These are phyloP conservation scores for Gnatocerus cornutus DNA, from an alignment of 2,888 invertebrate species.

Conservation along the genomic window DNA sequence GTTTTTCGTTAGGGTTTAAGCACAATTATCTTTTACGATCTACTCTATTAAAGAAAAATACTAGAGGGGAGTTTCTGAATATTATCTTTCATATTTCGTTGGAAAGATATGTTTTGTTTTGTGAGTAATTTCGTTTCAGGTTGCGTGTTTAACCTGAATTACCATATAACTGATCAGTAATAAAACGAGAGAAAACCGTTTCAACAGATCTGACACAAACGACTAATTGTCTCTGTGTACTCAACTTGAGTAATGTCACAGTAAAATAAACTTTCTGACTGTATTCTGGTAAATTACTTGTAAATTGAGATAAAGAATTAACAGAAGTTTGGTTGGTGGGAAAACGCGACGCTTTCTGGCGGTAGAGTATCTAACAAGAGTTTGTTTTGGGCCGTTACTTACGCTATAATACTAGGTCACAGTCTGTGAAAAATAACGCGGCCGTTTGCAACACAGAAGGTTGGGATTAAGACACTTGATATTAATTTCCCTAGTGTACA, in stretches of 20 bases:
- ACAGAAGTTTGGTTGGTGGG: slow-evolving; percentile 56
- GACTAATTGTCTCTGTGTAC: slow-evolving; percentile 31
- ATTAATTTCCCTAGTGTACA: slow-evolving; percentile 72
- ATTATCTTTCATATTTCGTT: slow-evolving; percentile 35
- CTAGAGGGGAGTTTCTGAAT: slow-evolving; percentile 28
- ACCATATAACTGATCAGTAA: background rate
- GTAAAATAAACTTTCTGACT: slow-evolving; percentile 37
- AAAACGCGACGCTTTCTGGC: slow-evolving; percentile 53
- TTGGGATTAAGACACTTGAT: slow-evolving; percentile 72
- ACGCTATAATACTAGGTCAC: slow-evolving; percentile 69
- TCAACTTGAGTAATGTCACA: slow-evolving; percentile 29
- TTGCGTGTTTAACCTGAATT: slow-evolving; percentile 7
- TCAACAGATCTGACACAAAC: background rate
- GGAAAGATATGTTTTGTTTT: slow-evolving; percentile 12
- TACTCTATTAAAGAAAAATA: slow-evolving; percentile 43
- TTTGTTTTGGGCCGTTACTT: slow-evolving; percentile 66
- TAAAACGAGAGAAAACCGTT: slow-evolving; percentile 8
- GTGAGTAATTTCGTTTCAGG: slow-evolving; percentile 5
- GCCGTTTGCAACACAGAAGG: slow-evolving; percentile 70
- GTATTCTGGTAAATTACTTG: slow-evolving; percentile 52
- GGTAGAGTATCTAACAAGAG: slow-evolving; percentile 63
- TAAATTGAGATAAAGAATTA: slow-evolving; percentile 65
- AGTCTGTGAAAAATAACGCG: slow-evolving; percentile 70
- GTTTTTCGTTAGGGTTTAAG: slow-evolving; percentile 48
- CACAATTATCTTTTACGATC: slow-evolving; percentile 44